Evolutionary conservation across 2,888 invertebrate genomes (phyloP), one percentile per base, ranked within the genome.

Genomic region (Agonopterix subpropinquella): DNA sequence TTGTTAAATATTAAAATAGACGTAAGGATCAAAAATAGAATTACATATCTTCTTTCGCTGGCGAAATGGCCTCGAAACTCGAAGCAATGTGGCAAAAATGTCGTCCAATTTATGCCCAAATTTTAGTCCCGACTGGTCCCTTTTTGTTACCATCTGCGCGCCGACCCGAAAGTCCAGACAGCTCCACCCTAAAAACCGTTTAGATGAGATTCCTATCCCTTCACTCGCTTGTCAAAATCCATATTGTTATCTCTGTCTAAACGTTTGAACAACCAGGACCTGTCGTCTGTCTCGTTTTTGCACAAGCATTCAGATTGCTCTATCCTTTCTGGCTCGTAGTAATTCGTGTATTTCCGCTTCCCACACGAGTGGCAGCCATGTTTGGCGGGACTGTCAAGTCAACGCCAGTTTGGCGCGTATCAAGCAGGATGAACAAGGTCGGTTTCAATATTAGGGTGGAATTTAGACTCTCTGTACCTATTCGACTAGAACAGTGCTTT

Each of bases 101-200:
- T 77, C 81, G 82, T 83, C 84, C 87, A 84, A 86, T 83, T 85
- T 86, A 85, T 85, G 72, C 82, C 82, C 78, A 78, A 86, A 84
- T 79, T 81, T 80, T 77, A 70, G 77, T 73, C 79, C 74, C 69
- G 80, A 73, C 79, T 75, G 75, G 77, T 80, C 81, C 83, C 85
- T 87, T 87, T 86, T 85, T 86, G 84, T 83, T 80, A 69, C 78
- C 87, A 88, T 87, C 86, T 87, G 87, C 86, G 73, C 71, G 70
- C 69, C 76, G 72, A 65, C 73, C 77, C 78, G 66, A 79, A 77
- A 78, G 70, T 83, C 85, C 85, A 86, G 85, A 86, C 87, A 82
- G 82, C 88, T 87, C 88, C 88, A 87, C 88, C 88, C 88, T 86
- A 84, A 85, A 83, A 86, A 85, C 81, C 75, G 80, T 83, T 86